phyloP scores from a whole-genome alignment of 2,113 vertebrate genomes.

The Euleptes europaea region DNA sequence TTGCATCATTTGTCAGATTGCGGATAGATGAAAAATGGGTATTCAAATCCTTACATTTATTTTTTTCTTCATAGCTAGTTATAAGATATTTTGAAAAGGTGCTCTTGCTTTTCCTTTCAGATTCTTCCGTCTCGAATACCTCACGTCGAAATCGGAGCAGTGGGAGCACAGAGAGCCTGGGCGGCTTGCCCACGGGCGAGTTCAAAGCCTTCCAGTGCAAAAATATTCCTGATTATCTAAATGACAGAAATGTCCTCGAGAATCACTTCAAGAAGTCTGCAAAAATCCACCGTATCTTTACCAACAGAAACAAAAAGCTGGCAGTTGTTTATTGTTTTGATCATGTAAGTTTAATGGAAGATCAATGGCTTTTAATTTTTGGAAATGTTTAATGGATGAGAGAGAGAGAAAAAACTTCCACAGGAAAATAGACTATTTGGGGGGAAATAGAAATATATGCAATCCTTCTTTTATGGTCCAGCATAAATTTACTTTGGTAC shows the following conservation, averaged over 20 bases:
- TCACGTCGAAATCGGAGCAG: conserved; percentile 60
- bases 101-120: conserved; percentile 4
- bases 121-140: not conserved
- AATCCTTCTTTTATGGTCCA: too few species aligned
- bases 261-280: conserved; percentile 86
- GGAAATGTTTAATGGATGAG: too few species aligned
- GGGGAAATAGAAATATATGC: too few species aligned
- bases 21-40: too few species aligned
- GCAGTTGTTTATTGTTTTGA: conserved; percentile 86
- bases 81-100: not conserved
- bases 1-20: not conserved
- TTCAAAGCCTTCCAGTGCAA: conserved; percentile 81
- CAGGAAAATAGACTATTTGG: too few species aligned
- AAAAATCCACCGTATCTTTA: conserved; percentile 80
- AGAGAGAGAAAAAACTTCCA: too few species aligned
- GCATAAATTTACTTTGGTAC: too few species aligned
- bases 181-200: conserved; percentile 68
- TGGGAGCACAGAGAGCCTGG: conserved; percentile 77
- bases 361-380: not conserved
- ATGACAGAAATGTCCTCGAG: conserved; percentile 77
- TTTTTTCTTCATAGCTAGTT: not conserved
- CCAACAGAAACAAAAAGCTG: conserved; percentile 77
- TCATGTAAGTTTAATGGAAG: conserved; percentile 78
- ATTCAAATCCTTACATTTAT: not conserved
- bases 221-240: conserved; percentile 81